Evolutionary conservation across 2,888 invertebrate species (phyloP).

Genomic region (Drosophila quasianomalipes): DNA sequence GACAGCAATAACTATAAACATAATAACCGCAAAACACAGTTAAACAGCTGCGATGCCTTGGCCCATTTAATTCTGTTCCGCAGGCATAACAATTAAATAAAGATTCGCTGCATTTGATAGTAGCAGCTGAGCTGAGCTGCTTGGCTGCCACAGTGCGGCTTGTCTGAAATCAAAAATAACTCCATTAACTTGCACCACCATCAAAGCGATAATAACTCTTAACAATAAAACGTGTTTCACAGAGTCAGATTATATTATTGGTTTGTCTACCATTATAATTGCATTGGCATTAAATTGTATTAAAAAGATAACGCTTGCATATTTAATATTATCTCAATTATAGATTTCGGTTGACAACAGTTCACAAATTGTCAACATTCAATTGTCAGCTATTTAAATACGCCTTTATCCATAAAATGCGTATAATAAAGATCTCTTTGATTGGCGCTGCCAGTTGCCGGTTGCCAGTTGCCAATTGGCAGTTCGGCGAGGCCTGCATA

Average conservation of each 20-base stretch:
- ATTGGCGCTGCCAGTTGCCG: not conserved
- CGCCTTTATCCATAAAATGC: not conserved
- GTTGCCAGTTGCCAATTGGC: not conserved
- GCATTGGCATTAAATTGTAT: not conserved
- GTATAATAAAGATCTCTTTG: not conserved
- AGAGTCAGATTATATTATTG: not conserved
- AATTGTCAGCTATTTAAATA: not conserved
- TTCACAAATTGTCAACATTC: not conserved
- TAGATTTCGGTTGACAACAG: not conserved
- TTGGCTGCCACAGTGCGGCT: not conserved
- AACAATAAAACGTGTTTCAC: not conserved
- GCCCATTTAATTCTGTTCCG: slow-evolving; percentile 40
- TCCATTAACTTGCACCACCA: not conserved
- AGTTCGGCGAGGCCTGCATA: not conserved
- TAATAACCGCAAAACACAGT: slow-evolving; percentile 1
- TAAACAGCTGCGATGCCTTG: slow-evolving; percentile 21
- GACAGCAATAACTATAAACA: slow-evolving; percentile 21
- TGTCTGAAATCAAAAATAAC: not conserved
- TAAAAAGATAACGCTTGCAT: not conserved
- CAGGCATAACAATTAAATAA: slow-evolving; percentile 54
- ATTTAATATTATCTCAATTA: not conserved
- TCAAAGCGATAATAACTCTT: not conserved
- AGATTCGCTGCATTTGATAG: slow-evolving; percentile 30
- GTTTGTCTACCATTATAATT: not conserved
- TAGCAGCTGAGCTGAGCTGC: not conserved